A percentile compares a stretch with the other conserved stretches of the same genome.
Conservation (phyloP, 92 coral and sea anemone species). For the Epizoanthus illoricatus region DNA sequence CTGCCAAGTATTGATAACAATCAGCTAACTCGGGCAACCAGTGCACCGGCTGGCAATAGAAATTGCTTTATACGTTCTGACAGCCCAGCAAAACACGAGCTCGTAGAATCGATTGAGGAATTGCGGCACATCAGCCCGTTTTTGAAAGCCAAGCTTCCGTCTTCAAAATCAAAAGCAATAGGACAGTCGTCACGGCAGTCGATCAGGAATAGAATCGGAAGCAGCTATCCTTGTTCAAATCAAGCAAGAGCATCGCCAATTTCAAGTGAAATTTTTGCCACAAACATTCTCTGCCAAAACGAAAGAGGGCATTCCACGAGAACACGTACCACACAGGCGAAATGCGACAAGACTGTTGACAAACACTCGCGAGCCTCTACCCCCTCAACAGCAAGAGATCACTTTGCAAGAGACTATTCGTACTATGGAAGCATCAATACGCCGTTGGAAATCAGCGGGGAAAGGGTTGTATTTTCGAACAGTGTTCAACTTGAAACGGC, state of each 20-base stretch:
- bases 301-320: neutral
- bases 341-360: neutral
- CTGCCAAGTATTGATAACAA: conserved; percentile 15
- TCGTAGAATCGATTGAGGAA: neutral
- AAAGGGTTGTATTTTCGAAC: neutral
- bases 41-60: conserved; percentile 49
- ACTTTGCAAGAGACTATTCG: neutral
- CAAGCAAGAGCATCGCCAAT: neutral
- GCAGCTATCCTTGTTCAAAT: neutral
- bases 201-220: neutral
- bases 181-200: neutral
- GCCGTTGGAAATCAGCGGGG: neutral
- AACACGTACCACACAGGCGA: neutral
- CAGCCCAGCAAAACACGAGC: neutral
- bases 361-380: neutral
- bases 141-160: neutral
- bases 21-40: conserved; percentile 49
- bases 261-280: neutral
- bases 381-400: neutral
- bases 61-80: neutral
- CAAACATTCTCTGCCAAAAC: neutral
- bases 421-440: no score
- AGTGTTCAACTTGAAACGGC: neutral
- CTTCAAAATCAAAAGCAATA: neutral
- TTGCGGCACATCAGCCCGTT: neutral